Percentiles rank a stretch among this genome's conserved stretches.
These are phyloP conservation scores for Microtus pennsylvanicus DNA, from an alignment of 2,113 vertebrate genomes.

Conservation along the genomic window DNA sequence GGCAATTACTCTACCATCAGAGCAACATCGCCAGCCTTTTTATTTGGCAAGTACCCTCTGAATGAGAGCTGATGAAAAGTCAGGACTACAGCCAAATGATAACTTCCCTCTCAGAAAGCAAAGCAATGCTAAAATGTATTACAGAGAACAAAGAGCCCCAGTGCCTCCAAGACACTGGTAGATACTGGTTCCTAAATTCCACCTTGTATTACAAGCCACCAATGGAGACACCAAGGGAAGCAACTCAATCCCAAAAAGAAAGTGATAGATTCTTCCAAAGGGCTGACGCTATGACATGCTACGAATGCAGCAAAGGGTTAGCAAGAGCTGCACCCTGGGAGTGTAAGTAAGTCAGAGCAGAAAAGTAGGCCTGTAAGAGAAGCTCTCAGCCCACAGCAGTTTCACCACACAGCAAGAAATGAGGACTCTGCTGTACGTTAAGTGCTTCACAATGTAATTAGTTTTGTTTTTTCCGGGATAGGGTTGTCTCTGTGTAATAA, in stretches of 20 bases:
- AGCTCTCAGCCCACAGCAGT: neutral
- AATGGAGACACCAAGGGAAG: neutral
- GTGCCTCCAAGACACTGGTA: neutral
- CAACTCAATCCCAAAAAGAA: neutral
- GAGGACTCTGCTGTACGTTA: neutral
- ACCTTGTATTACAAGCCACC: neutral
- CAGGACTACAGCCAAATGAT: neutral
- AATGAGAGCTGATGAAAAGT: neutral
- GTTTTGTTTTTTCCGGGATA: neutral
- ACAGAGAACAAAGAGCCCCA: neutral
- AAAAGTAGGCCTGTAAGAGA: neutral
- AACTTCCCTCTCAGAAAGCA: neutral
- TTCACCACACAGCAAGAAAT: neutral
- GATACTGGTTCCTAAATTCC: neutral
- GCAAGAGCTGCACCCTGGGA: too few species aligned
- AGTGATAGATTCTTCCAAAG: neutral
- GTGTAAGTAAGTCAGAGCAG: neutral
- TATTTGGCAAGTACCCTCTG: neutral
- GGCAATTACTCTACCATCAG: neutral
- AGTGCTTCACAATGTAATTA: neutral
- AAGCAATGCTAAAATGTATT: neutral
- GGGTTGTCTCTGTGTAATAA: neutral
- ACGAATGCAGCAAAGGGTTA: neutral
- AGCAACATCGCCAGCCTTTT: neutral
- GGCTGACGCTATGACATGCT: neutral